A percentile compares a stretch with the other conserved stretches of the same genome.
Conservation (phyloP, 1,140 invertebrate genomes). For the Megathymus violae region DNA sequence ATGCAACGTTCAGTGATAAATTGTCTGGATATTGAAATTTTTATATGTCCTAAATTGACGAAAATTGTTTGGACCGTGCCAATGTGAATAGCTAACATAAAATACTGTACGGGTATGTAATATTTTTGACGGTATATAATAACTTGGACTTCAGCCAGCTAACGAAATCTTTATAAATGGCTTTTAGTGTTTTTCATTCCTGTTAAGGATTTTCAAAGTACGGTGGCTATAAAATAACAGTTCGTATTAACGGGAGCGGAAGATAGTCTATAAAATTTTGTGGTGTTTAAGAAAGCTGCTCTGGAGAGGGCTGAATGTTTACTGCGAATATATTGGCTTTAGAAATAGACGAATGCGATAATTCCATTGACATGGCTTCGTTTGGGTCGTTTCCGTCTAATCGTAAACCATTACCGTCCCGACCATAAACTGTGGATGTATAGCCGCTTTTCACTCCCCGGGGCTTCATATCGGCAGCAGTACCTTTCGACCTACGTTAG, state of each 20-base stretch:
- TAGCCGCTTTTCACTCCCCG: constrained; percentile 18
- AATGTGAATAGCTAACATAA: neutral
- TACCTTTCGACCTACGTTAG: constrained; percentile 15
- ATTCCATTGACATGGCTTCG: constrained; percentile 21
- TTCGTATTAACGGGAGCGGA: neutral
- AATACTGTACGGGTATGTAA: neutral
- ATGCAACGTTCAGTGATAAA: neutral
- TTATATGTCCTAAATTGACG: neutral
- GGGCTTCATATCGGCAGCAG: constrained; percentile 19
- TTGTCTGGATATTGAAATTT: neutral
- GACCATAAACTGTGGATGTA: constrained; percentile 35
- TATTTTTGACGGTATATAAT: constrained; percentile 16
- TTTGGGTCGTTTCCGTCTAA: constrained; percentile 14
- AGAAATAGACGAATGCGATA: constrained; percentile 18
- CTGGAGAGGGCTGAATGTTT: neutral
- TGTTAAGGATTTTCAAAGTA: constrained; percentile 16
- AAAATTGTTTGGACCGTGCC: neutral
- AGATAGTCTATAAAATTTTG: neutral
- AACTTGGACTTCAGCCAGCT: constrained; percentile 11
- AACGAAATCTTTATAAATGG: neutral
- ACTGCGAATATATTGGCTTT: constrained; percentile 10
- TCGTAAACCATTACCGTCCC: constrained; percentile 36
- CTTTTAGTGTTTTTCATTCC: constrained; percentile 7
- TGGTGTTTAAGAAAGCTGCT: neutral
- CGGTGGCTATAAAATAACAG: neutral